These are phyloP conservation scores for Corythornis madagascariensis DNA, from an alignment of 2,113 vertebrate genomes.

Conservation along the genomic window DNA sequence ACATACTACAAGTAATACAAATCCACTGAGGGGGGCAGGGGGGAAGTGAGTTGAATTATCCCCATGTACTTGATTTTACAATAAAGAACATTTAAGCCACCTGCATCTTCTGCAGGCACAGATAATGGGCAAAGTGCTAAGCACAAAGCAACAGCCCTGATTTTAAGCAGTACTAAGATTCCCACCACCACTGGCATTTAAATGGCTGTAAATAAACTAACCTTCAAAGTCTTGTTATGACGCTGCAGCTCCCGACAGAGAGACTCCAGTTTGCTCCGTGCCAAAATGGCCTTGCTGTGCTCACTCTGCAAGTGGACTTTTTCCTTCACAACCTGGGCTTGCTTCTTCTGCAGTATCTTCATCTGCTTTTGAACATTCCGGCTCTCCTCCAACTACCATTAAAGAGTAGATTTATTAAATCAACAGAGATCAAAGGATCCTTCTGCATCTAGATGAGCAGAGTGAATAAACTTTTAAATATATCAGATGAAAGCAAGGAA, in stretches of 20 bases:
- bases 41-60: not conserved
- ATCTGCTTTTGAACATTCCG: constrained; percentile 95
- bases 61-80: not conserved
- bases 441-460: not conserved
- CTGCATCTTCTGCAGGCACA: not conserved
- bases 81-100: not conserved
- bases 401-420: constrained; percentile 34
- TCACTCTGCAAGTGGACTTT: constrained; percentile 96
- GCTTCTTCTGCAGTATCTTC: constrained; percentile 96
- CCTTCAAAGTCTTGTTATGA: constrained; percentile 98
- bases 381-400: constrained; percentile 91
- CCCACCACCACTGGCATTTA: not conserved
- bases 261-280: constrained; percentile 97
- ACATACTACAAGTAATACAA: not conserved
- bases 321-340: constrained; percentile 95
- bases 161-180: not conserved
- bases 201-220: constrained; percentile 46
- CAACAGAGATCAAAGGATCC: not conserved
- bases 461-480: not conserved
- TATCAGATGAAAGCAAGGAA: not conserved
- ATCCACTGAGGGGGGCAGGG: too few relatives aligned
- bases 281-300: constrained; percentile 96
- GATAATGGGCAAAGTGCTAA: not conserved
- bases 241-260: constrained; percentile 97
- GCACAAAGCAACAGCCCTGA: not conserved